Base-by-base conservation (phyloP, 2,888 invertebrate genomes). In the Apomyelois bistriatella region DNA sequence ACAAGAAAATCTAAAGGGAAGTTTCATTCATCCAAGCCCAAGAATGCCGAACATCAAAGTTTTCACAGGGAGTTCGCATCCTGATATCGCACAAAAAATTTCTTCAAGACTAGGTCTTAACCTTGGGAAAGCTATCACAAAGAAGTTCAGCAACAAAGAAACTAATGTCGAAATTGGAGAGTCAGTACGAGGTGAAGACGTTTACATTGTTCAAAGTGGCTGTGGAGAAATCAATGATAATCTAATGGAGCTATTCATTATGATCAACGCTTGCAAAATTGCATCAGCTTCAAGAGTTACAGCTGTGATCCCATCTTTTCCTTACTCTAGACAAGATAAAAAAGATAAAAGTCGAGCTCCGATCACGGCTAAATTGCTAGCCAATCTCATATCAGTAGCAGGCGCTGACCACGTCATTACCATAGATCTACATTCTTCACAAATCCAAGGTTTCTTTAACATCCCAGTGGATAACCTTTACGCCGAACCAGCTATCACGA, bases 21-120 rank as follows among this genome's bases (percentile, higher is more conserved):
- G 64, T 48, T 72, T 79, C 54, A 69, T 65, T 13, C 72, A 78
- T 53, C 79, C 78, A 52, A 73, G 77, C 57, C 71, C 79, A 53
- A 90, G 92, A 92, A 99, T 99, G 99, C 99, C 99, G 72, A 99
- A 99, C 90, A 99, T 99, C 74, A 99, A 99, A 93, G 96, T 99
- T 66, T 99, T 99, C 90, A 97, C 97, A 75, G 99, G 99, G 59
- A 97, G 97, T 61, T 99, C 99, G 55, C 99, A 99, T 90, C 96
- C 97, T 47, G 99, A 99, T 79, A 92, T 99, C 64, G 98, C 98
- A n/a, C 96, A 97, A 79, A 94, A 96, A 79, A 98, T 99, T 70
- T 97, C 97, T 64, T 95, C 97, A 77, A 93, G 99, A 64, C 94
- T 99, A 38, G 98, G 97, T 62, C 95, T 99, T 68, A 96, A 97